Evolutionary conservation across 2,797 vertebrate species (phyloP).

Genomic region (Rhyacichthys aspro): DNA sequence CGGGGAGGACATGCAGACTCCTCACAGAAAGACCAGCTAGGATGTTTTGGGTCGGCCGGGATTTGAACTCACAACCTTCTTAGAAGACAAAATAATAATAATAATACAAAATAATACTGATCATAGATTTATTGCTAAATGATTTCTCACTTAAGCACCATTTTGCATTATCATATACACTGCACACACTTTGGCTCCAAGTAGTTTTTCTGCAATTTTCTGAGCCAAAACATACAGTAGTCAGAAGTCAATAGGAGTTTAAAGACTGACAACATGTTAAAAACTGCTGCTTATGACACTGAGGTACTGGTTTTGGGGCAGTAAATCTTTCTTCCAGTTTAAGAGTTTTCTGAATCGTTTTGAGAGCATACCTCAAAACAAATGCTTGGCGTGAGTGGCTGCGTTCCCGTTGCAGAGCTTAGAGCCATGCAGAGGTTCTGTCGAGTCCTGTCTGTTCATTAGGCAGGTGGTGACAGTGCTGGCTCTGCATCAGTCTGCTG

Average conservation of each 20-base stretch:
- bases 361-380: constrained; percentile 61
- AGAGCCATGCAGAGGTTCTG: constrained; percentile 55
- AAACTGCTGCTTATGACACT: constrained; percentile 56
- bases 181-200: background rate
- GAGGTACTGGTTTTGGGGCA: constrained; percentile 49
- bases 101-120: too few relatives aligned
- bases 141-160: background rate
- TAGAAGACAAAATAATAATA: too few relatives aligned
- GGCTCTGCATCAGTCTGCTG: constrained; percentile 45
- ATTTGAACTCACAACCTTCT: too few relatives aligned
- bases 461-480: constrained; percentile 70
- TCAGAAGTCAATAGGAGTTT: constrained; percentile 28
- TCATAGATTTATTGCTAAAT: background rate
- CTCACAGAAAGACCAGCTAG: too few relatives aligned
- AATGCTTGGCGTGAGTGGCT: constrained; percentile 45
- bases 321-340: constrained; percentile 49
- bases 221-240: constrained; percentile 17
- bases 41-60: too few relatives aligned
- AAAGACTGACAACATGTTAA: constrained; percentile 36
- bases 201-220: constrained; percentile 11
- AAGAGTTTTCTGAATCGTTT: constrained; percentile 53
- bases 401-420: constrained; percentile 47
- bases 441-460: constrained; percentile 71
- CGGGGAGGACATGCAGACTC: too few relatives aligned
- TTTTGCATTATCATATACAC: background rate